These are phyloP conservation scores for Acrossocheilus wenchowensis DNA, from an alignment of 2,797 vertebrate genomes.

Conservation along the genomic window DNA sequence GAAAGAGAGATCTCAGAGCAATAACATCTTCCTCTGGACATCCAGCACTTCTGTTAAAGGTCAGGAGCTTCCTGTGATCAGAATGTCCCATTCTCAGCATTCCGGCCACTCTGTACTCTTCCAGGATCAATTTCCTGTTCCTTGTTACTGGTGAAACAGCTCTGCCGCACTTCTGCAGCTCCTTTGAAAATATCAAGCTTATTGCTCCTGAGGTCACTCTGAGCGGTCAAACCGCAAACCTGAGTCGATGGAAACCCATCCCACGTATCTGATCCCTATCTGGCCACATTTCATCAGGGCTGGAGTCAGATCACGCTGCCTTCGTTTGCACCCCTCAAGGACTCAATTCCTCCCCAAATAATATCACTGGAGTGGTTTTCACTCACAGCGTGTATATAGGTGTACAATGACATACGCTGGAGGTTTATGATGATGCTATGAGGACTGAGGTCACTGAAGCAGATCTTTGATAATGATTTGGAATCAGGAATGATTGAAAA, in stretches of 20 bases:
- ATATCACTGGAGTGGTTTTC: slow-evolving; percentile 5
- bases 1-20: not conserved
- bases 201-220: slow-evolving; percentile 23
- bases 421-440: slow-evolving; percentile 33
- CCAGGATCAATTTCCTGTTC: slow-evolving; percentile 21
- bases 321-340: slow-evolving; percentile 37
- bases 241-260: slow-evolving; percentile 5
- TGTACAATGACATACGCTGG: not conserved
- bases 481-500: slow-evolving; percentile 46
- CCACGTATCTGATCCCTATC: slow-evolving; percentile 23
- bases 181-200: slow-evolving; percentile 25
- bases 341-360: slow-evolving; percentile 1
- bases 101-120: not conserved
- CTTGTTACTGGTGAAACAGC: not conserved
- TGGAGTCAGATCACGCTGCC: not conserved
- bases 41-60: not conserved
- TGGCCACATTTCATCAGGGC: slow-evolving; percentile 15
- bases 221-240: slow-evolving; percentile 21
- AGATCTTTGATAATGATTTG: slow-evolving; percentile 51
- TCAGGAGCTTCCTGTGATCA: not conserved
- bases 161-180: not conserved
- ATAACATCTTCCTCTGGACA: not conserved
- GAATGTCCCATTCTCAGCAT: slow-evolving; percentile 29
- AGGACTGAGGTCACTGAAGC: slow-evolving; percentile 49
- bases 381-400: not conserved